Base-by-base conservation (phyloP, 1,140 invertebrate genomes). In the Alviniconcha marisindica region DNA sequence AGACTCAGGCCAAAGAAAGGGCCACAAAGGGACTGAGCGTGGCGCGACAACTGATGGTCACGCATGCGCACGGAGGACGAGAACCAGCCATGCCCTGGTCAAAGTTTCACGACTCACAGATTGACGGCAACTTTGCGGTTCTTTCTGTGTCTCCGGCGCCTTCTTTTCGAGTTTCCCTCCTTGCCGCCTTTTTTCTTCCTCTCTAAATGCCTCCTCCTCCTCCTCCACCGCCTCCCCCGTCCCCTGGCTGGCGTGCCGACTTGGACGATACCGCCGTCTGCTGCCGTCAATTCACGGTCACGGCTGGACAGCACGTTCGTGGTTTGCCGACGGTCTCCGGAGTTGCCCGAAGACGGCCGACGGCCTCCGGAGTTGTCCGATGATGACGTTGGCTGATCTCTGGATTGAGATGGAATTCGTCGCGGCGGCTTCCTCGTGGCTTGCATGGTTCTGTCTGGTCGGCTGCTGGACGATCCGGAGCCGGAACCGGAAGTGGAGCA, bases 401-500 rank as follows among this genome's bases (percentile, higher is more conserved):
- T 24, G 60, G 60, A 63, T 7, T 31, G 21, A 4, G 60, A 10
- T 24, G 24, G 24, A 63, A 31, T 63, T 63, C 28, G 60, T 31
- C 60, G 10, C 60, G 21, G 28, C 7, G 28, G 60, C 21, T n/a
- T 63, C 7, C 10, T 24, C 24, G 21, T 24, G 24, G 60, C 24
- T 24, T 63, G 28, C 7, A 24, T 54, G 10, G 60, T 14, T 31
- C 24, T 24, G 21, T 63, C 21, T 63, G 21, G 60, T 24, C 28
- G 60, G 21, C 7, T 63, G 28, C 24, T 63, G 7, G 60, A 48
- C 5, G 44, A 48, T 48, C 44, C 44, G 44, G 44, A 42, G 12
- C 14, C 10, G n/a, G 0, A 5, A 10, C 63, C 5, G 10, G 77
- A 38, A 54, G 77, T 2, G 21, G 77, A 38, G 24, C 89, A 89